Base-by-base conservation (phyloP, 2,888 invertebrate species). In the Lottia scabra region DNA sequence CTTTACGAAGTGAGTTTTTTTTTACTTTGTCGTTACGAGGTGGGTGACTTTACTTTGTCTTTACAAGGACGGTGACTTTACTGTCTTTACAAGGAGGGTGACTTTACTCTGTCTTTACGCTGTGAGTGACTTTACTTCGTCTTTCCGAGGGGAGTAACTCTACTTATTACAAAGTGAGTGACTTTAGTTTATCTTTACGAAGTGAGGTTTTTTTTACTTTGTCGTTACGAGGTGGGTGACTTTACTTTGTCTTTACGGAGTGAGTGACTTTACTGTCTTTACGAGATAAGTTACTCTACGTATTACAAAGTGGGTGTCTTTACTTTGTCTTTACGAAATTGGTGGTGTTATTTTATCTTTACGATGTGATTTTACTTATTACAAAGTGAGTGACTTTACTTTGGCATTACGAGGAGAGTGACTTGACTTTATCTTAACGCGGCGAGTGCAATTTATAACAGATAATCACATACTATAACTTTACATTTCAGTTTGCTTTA, bases 21-120 rank as follows among this genome's bases (percentile, higher is more conserved):
- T 13, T n/a, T 79, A 6, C 71, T 79, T 15, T 77, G 79, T 75
- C 46, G 75, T 10, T 79, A 77, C 65, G 75, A 79, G 77, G 79
- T 79, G 64, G 23, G 65, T 46, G 38, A 38, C 64, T 77, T 75
- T 8, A 65, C 16, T 74, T 79, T 16, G 69, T 75, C 19, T 69
- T 70, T 56, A 76, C 75, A 6, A 70, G 73, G 26, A 73, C 71
- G 6, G 79, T 79, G 15, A 70, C 77, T 16, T 19, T 79, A 6
- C 71, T 79, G n/a, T n/a, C n/a, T n/a, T n/a, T n/a, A n/a, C n/a
- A n/a, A n/a, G n/a, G n/a, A n/a, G n/a, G n/a, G n/a, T n/a, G n/a
- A 70, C 77, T 16, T 19, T 77, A 5, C 71, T 79, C 13, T 77
- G 77, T 75, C 46, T 77, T 13, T 77, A 77, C 65, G 74, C 77